A percentile compares a stretch with the other conserved stretches of the same genome.
Evolutionary conservation across 2,888 invertebrate genomes (phyloP).

Genomic region (Zygothrica quintamaculata): DNA sequence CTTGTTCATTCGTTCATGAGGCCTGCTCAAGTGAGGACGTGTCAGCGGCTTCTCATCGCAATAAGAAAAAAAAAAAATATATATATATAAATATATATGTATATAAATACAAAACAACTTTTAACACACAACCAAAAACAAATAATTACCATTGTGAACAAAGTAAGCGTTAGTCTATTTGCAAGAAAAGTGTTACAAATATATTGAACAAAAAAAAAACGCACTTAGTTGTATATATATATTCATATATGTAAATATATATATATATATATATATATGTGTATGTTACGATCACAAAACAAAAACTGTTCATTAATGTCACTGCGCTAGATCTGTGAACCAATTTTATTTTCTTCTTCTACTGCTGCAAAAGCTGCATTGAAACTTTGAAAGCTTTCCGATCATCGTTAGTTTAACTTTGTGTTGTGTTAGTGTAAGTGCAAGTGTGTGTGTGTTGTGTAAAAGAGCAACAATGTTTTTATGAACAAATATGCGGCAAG

Average conservation of each 20-base stretch:
- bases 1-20: constrained; percentile 59
- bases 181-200: constrained; percentile 18
- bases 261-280: constrained; percentile 1
- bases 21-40: constrained; percentile 71
- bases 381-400: constrained; percentile 51
- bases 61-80: constrained; percentile 18
- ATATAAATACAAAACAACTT: no score
- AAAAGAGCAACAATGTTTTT: constrained; percentile 43
- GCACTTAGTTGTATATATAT: constrained; percentile 3
- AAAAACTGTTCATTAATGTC: constrained; percentile 60
- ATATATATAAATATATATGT: no score
- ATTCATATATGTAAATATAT: constrained; percentile 16
- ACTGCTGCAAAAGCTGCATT: constrained; percentile 49
- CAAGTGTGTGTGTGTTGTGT: constrained; percentile 15
- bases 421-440: constrained; percentile 6
- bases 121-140: constrained; percentile 22
- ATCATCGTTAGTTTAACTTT: background rate
- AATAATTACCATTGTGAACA: constrained; percentile 40
- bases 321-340: constrained; percentile 54
- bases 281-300: constrained; percentile 39
- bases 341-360: constrained; percentile 51
- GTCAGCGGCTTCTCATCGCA: constrained; percentile 40
- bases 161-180: constrained; percentile 39
- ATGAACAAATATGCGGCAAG: constrained; percentile 54
- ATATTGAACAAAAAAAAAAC: constrained; percentile 15